Conservation (phyloP, 2,888 invertebrate species). For the Sceliomorpha sp. region DNA sequence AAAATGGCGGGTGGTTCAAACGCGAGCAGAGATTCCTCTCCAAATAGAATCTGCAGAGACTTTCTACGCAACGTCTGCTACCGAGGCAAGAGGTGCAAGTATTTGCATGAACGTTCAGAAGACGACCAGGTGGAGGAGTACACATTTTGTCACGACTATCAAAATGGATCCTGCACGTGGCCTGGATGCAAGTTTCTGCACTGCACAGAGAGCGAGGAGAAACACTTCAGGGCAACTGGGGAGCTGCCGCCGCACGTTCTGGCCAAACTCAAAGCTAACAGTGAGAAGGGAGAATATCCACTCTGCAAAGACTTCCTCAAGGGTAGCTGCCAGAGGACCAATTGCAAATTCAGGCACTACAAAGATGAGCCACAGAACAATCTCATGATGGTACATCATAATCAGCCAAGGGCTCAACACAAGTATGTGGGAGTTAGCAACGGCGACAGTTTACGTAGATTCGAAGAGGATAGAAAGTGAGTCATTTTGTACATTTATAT, state of each 20-base stretch:
- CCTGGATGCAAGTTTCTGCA: slow-evolving; percentile 89
- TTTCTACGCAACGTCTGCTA: slow-evolving; percentile 83
- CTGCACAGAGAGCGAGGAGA: slow-evolving; percentile 88
- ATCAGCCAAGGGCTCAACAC: slow-evolving; percentile 68
- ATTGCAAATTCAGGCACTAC: slow-evolving; percentile 71
- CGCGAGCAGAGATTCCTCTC: slow-evolving; percentile 64
- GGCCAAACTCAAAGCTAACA: slow-evolving; percentile 64
- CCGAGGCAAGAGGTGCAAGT: slow-evolving; percentile 82
- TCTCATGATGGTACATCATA: slow-evolving; percentile 66
- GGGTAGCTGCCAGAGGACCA: slow-evolving; percentile 80
- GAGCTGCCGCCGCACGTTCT: slow-evolving; percentile 84
- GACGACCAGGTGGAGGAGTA: slow-evolving; percentile 77
- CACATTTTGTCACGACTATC: slow-evolving; percentile 85
- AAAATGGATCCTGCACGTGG: slow-evolving; percentile 88
- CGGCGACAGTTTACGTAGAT: slow-evolving; percentile 67
- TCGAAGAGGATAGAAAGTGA: slow-evolving; percentile 74
- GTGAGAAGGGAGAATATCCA: slow-evolving; percentile 79
- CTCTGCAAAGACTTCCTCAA: slow-evolving; percentile 82
- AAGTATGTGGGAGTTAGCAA: slow-evolving; percentile 63
- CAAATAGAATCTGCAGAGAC: slow-evolving; percentile 82
- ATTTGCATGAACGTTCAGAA: slow-evolving; percentile 80
- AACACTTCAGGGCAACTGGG: slow-evolving; percentile 87
- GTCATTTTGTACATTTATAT: slow-evolving; percentile 1
- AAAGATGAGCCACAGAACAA: slow-evolving; percentile 72
- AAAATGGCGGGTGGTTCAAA: slow-evolving; percentile 67